Conservation (phyloP, 2,113 vertebrate genomes). For the Brienomyrus brachyistius region DNA sequence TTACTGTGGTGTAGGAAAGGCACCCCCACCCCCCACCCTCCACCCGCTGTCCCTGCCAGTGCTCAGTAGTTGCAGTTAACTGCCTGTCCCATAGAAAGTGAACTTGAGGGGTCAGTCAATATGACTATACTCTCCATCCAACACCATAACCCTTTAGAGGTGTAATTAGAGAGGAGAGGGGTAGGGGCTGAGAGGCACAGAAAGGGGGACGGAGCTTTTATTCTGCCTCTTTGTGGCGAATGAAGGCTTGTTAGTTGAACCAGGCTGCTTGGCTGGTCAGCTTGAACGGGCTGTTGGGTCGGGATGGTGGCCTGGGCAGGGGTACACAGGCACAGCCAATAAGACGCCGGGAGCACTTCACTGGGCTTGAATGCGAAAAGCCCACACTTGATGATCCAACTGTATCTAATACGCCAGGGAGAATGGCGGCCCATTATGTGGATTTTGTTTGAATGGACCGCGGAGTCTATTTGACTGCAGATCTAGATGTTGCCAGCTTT, state of each 20-base stretch:
- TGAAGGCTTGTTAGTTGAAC: slow-evolving; percentile 38
- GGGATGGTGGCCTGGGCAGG: slow-evolving; percentile 17
- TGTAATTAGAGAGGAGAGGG: slow-evolving; percentile 39
- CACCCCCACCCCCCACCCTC: background rate
- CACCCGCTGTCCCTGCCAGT: slow-evolving; percentile 11
- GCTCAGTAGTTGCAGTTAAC: slow-evolving; percentile 37
- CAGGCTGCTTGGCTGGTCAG: slow-evolving; percentile 40
- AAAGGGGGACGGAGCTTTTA: slow-evolving; percentile 27
- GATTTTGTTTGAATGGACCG: slow-evolving; percentile 32
- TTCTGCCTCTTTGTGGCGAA: slow-evolving; percentile 33
- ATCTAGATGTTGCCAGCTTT: slow-evolving; percentile 33
- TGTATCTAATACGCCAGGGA: slow-evolving; percentile 37
- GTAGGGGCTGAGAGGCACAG: slow-evolving; percentile 21
- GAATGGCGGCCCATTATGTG: slow-evolving; percentile 33
- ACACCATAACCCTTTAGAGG: slow-evolving; percentile 21
- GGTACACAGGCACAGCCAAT: slow-evolving; percentile 21
- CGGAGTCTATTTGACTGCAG: slow-evolving; percentile 31
- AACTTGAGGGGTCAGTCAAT: slow-evolving; percentile 23
- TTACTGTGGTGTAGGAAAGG: slow-evolving; percentile 36
- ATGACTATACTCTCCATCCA: slow-evolving; percentile 10
- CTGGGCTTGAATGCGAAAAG: slow-evolving; percentile 32
- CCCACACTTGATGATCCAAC: slow-evolving; percentile 26
- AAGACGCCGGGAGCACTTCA: slow-evolving; percentile 25
- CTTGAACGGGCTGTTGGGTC: slow-evolving; percentile 28
- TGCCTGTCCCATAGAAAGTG: slow-evolving; percentile 36